Evolutionary conservation across 2,113 vertebrate genomes (phyloP).

Genomic region (Cololabis saira): DNA sequence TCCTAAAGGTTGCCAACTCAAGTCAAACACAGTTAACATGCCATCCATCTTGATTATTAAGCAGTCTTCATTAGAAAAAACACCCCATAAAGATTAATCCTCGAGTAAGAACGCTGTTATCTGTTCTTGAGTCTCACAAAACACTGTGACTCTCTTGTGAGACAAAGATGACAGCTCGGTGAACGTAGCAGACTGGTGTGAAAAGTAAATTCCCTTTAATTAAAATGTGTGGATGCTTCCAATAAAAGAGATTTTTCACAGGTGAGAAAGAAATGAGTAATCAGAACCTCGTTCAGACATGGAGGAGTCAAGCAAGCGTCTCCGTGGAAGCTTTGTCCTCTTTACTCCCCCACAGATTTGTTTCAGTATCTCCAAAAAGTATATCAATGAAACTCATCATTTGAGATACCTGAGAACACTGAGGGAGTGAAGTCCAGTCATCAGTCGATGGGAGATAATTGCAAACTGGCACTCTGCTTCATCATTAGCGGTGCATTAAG

Average conservation of each 20-base stretch:
- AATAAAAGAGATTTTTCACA: constrained; percentile 48
- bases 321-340: constrained; percentile 27
- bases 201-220: neutral
- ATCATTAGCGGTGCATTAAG: constrained; percentile 54
- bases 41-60: constrained; percentile 59
- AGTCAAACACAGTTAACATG: constrained; percentile 46
- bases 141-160: neutral
- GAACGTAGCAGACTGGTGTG: constrained; percentile 6
- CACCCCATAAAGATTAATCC: constrained; percentile 26
- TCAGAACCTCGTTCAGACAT: constrained; percentile 45
- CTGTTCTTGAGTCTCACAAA: constrained; percentile 16
- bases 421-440: constrained; percentile 10
- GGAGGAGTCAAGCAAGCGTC: constrained; percentile 31
- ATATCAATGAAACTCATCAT: neutral
- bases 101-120: constrained; percentile 42
- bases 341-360: constrained; percentile 26
- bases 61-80: constrained; percentile 2
- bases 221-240: neutral
- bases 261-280: constrained; percentile 40
- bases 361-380: constrained; percentile 8
- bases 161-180: constrained; percentile 7
- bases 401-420: constrained; percentile 35
- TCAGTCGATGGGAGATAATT: constrained; percentile 42
- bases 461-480: constrained; percentile 36
- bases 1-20: constrained; percentile 39